Percentiles rank a stretch among this genome's conserved stretches.
Conservation (phyloP, 2,888 invertebrate genomes). For the Lepidocyrtinus sp. region DNA sequence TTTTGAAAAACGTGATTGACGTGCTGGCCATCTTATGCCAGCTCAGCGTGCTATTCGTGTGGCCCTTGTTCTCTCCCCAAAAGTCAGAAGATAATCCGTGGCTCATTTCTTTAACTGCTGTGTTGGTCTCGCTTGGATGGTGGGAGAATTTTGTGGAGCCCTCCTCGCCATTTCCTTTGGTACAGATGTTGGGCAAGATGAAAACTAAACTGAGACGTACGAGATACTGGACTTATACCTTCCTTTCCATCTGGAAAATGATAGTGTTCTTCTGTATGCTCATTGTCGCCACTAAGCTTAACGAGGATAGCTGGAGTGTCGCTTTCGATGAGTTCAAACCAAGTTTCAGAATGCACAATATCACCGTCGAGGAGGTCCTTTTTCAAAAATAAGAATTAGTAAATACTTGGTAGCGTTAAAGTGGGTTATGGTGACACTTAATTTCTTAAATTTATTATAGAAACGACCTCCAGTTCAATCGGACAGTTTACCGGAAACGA, state of each 20-base stretch:
- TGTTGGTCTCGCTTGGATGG: constrained; percentile 84
- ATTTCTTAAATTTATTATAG: constrained; percentile 20
- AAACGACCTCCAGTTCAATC: constrained; percentile 33
- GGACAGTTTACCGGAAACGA: background rate
- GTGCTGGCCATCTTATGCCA: constrained; percentile 79
- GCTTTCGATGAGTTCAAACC: constrained; percentile 70
- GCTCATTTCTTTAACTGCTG: constrained; percentile 78
- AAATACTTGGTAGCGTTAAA: too few species aligned
- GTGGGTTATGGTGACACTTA: too few species aligned
- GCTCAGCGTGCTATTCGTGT: constrained; percentile 79
- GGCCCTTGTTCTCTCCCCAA: constrained; percentile 77
- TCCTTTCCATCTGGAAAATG: constrained; percentile 84
- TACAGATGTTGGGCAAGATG: constrained; percentile 72
- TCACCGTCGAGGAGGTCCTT: constrained; percentile 70
- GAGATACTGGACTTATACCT: constrained; percentile 82
- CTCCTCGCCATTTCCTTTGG: constrained; percentile 61
- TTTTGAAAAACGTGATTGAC: constrained; percentile 75
- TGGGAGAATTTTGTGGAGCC: constrained; percentile 84
- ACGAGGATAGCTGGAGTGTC: constrained; percentile 70
- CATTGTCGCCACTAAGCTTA: constrained; percentile 76
- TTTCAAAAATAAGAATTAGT: too few species aligned
- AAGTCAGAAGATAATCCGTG: constrained; percentile 73
- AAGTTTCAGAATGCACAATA: constrained; percentile 70
- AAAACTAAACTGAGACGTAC: constrained; percentile 78
- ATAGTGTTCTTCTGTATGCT: constrained; percentile 80